phyloP scores from a whole-genome alignment of 2,113 vertebrate genomes.

The Promerops cafer region DNA sequence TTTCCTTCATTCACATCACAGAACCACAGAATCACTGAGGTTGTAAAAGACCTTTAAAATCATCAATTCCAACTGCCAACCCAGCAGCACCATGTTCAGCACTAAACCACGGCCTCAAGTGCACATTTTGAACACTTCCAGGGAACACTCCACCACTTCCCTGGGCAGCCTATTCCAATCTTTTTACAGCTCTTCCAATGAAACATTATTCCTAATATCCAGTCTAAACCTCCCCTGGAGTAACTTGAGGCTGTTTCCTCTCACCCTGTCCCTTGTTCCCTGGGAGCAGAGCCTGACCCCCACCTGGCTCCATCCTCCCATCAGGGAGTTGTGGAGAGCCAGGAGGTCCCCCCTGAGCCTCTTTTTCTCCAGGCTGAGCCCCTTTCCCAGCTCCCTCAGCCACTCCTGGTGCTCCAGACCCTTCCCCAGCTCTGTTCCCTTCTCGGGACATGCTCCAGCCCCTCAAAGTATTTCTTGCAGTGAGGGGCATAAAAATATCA shows the following conservation, averaged over 20 bases:
- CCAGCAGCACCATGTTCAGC: not conserved
- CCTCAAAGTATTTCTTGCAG: not conserved
- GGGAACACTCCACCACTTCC: not conserved
- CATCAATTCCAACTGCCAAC: not conserved
- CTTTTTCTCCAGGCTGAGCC: not conserved
- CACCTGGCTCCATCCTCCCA: not conserved
- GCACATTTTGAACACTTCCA: not conserved
- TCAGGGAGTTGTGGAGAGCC: not conserved
- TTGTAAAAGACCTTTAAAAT: not conserved
- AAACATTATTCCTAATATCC: not conserved
- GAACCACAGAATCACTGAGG: not conserved
- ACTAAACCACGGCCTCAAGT: not conserved
- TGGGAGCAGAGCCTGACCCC: not conserved
- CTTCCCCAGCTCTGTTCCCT: accelerated
- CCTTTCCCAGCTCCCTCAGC: not conserved
- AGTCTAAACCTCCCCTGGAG: not conserved
- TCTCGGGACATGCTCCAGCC: accelerated
- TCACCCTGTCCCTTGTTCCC: not conserved
- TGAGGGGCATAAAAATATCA: not conserved
- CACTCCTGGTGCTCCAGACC: not conserved
- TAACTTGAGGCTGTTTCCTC: not conserved
- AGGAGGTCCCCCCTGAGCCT: not conserved
- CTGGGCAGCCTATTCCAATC: not conserved
- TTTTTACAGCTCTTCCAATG: not conserved
- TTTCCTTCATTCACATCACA: not conserved